Conservation (phyloP, 2,797 vertebrate genomes). For the Graptemys geographica region DNA sequence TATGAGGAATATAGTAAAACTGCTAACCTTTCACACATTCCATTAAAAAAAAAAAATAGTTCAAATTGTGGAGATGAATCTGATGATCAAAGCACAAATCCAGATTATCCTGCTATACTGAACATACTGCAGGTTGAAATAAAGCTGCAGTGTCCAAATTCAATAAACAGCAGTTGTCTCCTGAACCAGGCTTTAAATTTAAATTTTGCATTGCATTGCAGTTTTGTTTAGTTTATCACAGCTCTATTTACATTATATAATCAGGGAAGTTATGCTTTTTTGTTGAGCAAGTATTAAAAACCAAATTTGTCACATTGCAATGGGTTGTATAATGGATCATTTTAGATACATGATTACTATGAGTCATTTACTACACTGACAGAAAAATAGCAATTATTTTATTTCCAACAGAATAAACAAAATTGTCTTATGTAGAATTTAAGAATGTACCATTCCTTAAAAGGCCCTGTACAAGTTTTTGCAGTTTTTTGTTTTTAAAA, state of each 20-base stretch:
- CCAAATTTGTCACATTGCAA: neutral
- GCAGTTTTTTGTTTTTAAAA: neutral
- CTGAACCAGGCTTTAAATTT: neutral
- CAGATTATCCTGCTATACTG: no score
- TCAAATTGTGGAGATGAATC: no score
- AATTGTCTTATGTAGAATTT: neutral
- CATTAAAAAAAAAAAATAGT: no score
- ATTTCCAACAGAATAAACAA: neutral
- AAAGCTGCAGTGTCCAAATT: no score
- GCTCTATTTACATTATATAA: neutral
- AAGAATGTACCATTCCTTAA: neutral
- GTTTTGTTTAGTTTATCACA: neutral
- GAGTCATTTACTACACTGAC: neutral
- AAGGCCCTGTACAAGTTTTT: neutral
- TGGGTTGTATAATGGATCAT: neutral
- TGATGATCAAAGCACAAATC: no score
- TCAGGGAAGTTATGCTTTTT: neutral
- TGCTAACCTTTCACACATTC: no score
- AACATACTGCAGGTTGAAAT: no score
- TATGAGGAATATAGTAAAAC: no score
- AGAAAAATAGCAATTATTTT: fast-evolving
- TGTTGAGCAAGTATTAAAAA: neutral
- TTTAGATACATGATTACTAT: neutral
- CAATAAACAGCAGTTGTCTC: no score
- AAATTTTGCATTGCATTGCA: neutral